A percentile compares a stretch with the other conserved stretches of the same genome.
phyloP scores from a whole-genome alignment of 1,140 invertebrate genomes.

The Drusus annulatus region DNA sequence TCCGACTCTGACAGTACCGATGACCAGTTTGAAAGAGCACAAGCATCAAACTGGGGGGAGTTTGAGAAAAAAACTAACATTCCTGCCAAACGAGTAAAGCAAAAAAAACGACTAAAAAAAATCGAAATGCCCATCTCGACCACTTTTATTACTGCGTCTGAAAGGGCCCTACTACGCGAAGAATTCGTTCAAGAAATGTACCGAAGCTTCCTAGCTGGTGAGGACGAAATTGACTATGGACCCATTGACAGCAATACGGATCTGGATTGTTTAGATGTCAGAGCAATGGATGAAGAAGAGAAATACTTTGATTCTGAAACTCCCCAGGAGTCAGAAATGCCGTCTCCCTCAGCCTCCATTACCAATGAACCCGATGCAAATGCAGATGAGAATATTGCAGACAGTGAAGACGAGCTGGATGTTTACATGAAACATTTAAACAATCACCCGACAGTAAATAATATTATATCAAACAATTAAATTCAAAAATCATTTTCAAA shows the following conservation, averaged over 20 bases:
- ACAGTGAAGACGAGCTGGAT: slow-evolving; percentile 80
- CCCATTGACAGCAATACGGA: slow-evolving; percentile 83
- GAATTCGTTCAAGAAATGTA: slow-evolving; percentile 94
- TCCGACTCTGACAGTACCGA: slow-evolving; percentile 56
- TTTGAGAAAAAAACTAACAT: slow-evolving; percentile 61
- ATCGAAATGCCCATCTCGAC: slow-evolving; percentile 56
- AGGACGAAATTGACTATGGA: slow-evolving; percentile 88
- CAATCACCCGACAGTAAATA: slow-evolving; percentile 64
- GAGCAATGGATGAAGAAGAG: slow-evolving; percentile 86
- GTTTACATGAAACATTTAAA: slow-evolving; percentile 80
- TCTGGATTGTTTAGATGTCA: slow-evolving; percentile 83
- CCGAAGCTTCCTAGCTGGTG: slow-evolving; percentile 87
- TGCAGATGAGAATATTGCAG: slow-evolving; percentile 59
- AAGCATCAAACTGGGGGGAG: slow-evolving; percentile 68
- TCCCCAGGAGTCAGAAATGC: slow-evolving; percentile 65
- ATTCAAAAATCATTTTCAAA: no score
- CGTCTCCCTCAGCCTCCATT: slow-evolving; percentile 3
- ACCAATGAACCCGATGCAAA: slow-evolving; percentile 60
- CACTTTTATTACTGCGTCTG: slow-evolving; percentile 70
- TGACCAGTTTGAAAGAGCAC: slow-evolving; percentile 31
- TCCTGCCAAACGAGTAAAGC: slow-evolving; percentile 62
- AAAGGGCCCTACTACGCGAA: slow-evolving; percentile 79
- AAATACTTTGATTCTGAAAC: slow-evolving; percentile 90
- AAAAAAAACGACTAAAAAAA: slow-evolving; percentile 53
- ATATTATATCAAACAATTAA: background rate